Base-by-base conservation (phyloP, 2,797 vertebrate species). In the Adrianichthys oophorus region DNA sequence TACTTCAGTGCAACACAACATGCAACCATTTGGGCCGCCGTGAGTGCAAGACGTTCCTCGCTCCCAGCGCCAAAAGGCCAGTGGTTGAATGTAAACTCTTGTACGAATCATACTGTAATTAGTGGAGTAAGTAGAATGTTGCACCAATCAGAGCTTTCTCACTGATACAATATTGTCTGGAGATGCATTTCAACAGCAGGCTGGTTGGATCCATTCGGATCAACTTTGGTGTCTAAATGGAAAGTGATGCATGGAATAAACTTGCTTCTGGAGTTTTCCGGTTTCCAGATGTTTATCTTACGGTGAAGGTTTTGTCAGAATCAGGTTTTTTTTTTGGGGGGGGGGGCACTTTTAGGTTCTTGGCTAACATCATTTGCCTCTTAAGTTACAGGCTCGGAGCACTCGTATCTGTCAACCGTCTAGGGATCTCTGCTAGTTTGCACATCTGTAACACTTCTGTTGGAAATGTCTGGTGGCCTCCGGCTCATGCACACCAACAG, bases 361-460 rank as follows among this genome's bases (percentile, higher is more conserved):
- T 47, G 52, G 45, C 32, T 42, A 50, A 53, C 43, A 15, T 56
- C 32, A 49, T 19, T 10, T 26, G 37, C 57, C 67, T 66, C 48
- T 29, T 55, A 45, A 17, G 55, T 43, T 41, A 21, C 18, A 42
- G 52, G 26, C 58, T 76, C 60, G 26, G 37, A 66, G 52, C 54
- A 43, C 32, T 62, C 24, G 53, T 50, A 44, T 37, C n/a, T 68
- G 61, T 72, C 62, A 58, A 59, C 52, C 62, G 46, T 81, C 48
- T 62, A 57, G 59, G 50, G 46, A 52, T 61, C 47, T 75, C 50
- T 64, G 70, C 72, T 76, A 77, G 70, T 83, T 87, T 81, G 84
- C 85, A 87, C 86, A 78, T 62, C 82, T 85, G 84, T 84, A 37
- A 87, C 85, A 77, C 64, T 61, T 73, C 67, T 71, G 58, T 79